Base-by-base conservation (phyloP, 1,140 invertebrate genomes). In the Papilio helenus region DNA sequence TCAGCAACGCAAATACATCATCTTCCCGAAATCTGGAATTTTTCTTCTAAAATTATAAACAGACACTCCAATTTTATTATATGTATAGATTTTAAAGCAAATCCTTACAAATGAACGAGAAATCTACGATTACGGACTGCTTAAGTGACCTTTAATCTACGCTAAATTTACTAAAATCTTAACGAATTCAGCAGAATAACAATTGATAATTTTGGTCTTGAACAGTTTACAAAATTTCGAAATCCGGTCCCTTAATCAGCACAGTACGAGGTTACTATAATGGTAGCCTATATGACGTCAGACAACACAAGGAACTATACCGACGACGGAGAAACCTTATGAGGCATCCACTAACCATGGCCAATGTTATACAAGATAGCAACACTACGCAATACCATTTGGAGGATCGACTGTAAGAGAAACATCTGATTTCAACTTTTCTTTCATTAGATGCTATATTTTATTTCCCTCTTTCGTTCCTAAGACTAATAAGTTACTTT, bases 321-420 rank as follows among this genome's bases (percentile, higher is more conserved):
- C 80, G 87, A 46, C 83, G 92, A 76, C 79, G 92, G 4, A 76
- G 80, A 18, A 80, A 94, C 77, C 61, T 92, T 1, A 88, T 86
- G 85, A 83, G 89, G 0, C 89, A 90, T 72, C 82, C 87, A 5
- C 71, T 93, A 12, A 90, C 87, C 8, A 92, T 93, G 90, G 84
- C 89, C 3, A 91, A 92, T 55, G 89, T 90, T 2, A 88, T 93
- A 34, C 90, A 91, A 71, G 92, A 93, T n/a, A 93, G 89, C 61
- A 93, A 93, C 72, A 81, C 81, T 0, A 91, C 90, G 1, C 77
- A 82, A 18, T 86, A 89, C 39, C 90, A 93, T 80, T 81, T 93
- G 23, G 90, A 93, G 1, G 51, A 55, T 55, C 18, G 51, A 20
- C 20, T 55, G 51, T 55, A 55, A 20, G 51, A 55, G n/a, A 55